Conservation (phyloP, 2,888 invertebrate species). For the Philaethria dido region DNA sequence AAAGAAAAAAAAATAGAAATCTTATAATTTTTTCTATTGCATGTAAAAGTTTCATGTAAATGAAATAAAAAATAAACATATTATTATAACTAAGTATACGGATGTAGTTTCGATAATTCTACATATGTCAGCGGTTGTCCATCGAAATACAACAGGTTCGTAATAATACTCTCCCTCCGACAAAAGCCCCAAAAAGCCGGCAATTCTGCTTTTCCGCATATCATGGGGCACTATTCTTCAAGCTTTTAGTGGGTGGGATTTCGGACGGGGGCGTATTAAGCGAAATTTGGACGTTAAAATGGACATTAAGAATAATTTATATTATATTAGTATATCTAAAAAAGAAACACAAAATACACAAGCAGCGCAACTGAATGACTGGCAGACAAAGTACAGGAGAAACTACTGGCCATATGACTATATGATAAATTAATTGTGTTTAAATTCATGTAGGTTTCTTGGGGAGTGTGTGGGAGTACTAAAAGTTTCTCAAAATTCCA, state of each 20-base stretch:
- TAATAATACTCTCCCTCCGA: constrained; percentile 18
- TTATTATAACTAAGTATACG: neutral
- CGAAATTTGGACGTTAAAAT: neutral
- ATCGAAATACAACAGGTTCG: constrained; percentile 15
- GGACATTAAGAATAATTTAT: neutral
- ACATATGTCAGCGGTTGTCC: constrained; percentile 1
- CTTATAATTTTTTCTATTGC: too few species aligned
- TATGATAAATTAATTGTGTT: too few species aligned
- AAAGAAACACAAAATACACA: too few species aligned
- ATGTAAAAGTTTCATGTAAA: too few species aligned
- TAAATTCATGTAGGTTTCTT: too few species aligned
- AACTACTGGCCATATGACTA: too few species aligned
- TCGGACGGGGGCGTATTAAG: constrained; percentile 27
- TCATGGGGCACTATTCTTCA: constrained; percentile 27
- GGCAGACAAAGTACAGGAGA: too few species aligned
- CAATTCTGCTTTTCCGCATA: constrained; percentile 26
- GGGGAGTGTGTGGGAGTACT: too few species aligned
- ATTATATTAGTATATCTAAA: neutral
- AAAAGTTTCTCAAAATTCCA: too few species aligned
- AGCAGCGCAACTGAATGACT: too few species aligned
- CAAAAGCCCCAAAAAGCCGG: constrained; percentile 23
- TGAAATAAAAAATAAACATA: neutral
- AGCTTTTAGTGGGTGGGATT: constrained; percentile 37
- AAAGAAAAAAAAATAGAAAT: too few species aligned
- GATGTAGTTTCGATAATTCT: neutral